These are phyloP conservation scores for Sebastes steindachneri DNA, from an alignment of 2,797 vertebrate species.

Conservation along the genomic window DNA sequence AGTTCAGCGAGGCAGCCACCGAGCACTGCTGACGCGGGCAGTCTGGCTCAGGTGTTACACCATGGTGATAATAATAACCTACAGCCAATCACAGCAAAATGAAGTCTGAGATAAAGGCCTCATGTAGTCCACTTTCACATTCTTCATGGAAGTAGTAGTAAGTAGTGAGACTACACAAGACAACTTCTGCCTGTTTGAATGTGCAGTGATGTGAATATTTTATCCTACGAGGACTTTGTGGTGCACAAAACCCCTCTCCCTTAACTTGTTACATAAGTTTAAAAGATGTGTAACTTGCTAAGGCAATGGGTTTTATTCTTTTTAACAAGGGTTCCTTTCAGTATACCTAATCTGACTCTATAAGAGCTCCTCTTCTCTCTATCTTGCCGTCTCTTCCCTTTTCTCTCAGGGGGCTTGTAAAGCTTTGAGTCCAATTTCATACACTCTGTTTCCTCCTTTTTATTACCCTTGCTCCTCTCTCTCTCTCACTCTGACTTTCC, in stretches of 20 bases:
- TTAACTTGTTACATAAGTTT: constrained; percentile 34
- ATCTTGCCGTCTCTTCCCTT: constrained; percentile 13
- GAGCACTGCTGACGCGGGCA: no score
- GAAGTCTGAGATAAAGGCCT: background rate
- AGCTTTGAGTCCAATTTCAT: constrained; percentile 68
- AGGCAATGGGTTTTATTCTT: constrained; percentile 23
- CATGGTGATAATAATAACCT: background rate
- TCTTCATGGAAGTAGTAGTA: background rate
- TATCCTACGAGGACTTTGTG: constrained; percentile 5
- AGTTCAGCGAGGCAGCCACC: no score
- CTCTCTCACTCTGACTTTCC: background rate
- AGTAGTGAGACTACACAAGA: background rate
- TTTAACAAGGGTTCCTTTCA: constrained; percentile 50
- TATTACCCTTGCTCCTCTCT: constrained; percentile 31
- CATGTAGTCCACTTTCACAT: background rate
- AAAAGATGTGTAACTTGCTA: constrained; percentile 19
- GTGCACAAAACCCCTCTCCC: background rate
- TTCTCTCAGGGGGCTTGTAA: constrained; percentile 50
- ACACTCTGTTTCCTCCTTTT: constrained; percentile 63
- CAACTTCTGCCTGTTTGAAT: background rate
- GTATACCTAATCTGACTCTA: constrained; percentile 42
- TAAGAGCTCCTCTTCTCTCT: constrained; percentile 17
- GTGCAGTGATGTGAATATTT: constrained; percentile 29
- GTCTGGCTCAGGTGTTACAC: no score
- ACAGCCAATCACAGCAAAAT: background rate